These are phyloP conservation scores for Luffia ferchaultella DNA, from an alignment of 2,888 invertebrate genomes.

Conservation along the genomic window DNA sequence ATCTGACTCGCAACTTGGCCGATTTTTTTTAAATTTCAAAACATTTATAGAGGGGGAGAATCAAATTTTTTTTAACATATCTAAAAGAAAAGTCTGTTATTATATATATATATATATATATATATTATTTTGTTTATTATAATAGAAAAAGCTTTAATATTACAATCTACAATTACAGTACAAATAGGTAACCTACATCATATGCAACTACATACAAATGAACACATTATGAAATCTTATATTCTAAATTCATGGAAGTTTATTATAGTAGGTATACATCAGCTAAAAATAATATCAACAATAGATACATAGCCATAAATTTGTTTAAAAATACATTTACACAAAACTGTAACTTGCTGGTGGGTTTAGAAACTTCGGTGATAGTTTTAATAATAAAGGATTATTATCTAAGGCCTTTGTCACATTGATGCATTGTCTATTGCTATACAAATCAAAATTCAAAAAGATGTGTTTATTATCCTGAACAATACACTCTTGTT, in stretches of 20 bases:
- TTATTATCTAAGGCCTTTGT: too few relatives aligned
- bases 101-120: too few relatives aligned
- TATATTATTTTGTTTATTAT: slow-evolving; percentile 6
- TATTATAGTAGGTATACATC: not conserved
- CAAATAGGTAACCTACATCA: slow-evolving; percentile 44
- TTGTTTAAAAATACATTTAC: not conserved
- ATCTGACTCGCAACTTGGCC: too few relatives aligned
- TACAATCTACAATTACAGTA: slow-evolving; percentile 40
- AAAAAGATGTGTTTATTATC: too few relatives aligned
- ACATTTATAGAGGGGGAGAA: too few relatives aligned
- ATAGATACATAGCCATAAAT: not conserved
- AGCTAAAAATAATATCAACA: slow-evolving; percentile 3
- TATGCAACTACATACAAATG: slow-evolving; percentile 62
- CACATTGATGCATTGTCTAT: too few relatives aligned
- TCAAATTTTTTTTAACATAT: too few relatives aligned
- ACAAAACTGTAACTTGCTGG: not conserved
- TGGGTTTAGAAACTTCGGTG: not conserved
- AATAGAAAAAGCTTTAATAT: slow-evolving; percentile 22
- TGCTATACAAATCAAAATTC: too few relatives aligned
- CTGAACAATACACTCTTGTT: too few relatives aligned
- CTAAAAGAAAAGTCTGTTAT: too few relatives aligned
- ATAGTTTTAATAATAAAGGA: too few relatives aligned
- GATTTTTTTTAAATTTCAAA: too few relatives aligned
- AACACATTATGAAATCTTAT: slow-evolving; percentile 60
- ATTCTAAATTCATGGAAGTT: slow-evolving; percentile 24